Conservation (phyloP, 2,888 invertebrate genomes). For the Idaea biselata region DNA sequence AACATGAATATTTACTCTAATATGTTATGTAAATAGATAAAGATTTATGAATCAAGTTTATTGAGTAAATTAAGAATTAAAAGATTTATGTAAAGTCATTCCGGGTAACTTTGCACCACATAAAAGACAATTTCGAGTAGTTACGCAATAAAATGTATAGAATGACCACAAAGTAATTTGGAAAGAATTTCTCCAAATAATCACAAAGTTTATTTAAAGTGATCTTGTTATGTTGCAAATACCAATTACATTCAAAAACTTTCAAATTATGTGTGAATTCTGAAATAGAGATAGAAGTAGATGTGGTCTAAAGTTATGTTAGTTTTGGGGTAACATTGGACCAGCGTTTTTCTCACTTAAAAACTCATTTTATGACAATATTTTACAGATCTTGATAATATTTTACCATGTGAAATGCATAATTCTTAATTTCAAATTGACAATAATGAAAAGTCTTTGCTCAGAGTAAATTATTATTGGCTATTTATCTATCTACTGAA, state of each 20-base stretch:
- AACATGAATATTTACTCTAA: constrained; percentile 9
- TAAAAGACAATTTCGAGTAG: constrained; percentile 5
- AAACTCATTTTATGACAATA: constrained; percentile 12
- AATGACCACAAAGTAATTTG: constrained; percentile 7
- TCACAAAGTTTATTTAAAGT: constrained; percentile 1
- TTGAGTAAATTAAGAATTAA: not conserved
- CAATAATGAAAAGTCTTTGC: not conserved
- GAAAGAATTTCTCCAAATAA: no score
- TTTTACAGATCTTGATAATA: constrained; percentile 11
- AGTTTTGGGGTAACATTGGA: constrained; percentile 12
- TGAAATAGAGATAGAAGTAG: constrained; percentile 13
- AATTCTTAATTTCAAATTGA: not conserved
- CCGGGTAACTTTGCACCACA: constrained; percentile 11
- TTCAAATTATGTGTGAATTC: constrained; percentile 8
- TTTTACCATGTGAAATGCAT: constrained; percentile 13
- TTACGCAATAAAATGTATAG: constrained; percentile 10
- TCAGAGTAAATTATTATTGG: not conserved
- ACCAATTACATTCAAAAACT: constrained; percentile 7
- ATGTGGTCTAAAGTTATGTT: constrained; percentile 13
- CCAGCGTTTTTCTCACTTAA: constrained; percentile 10
- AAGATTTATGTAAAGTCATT: not conserved
- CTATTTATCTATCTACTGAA: no score
- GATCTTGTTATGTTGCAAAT: constrained; percentile 7
- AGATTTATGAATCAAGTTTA: not conserved
- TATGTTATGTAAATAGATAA: not conserved